Conservation (phyloP, 2,797 vertebrate genomes). For the Spatula versicolor region DNA sequence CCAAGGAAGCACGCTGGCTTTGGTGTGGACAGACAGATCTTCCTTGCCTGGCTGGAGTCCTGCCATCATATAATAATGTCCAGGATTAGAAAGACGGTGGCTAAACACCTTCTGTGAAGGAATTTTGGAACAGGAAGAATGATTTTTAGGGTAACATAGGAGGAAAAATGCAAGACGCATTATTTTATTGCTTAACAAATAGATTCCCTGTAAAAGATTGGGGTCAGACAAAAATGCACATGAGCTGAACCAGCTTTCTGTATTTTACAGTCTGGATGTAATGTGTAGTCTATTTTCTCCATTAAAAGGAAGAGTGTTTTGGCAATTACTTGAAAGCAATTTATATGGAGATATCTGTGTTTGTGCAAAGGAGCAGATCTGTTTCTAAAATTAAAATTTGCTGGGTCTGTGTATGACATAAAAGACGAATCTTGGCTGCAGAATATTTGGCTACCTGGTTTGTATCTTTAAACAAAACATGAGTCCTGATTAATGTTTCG, state of each 20-base stretch:
- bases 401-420: background rate
- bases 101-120: background rate
- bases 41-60: background rate
- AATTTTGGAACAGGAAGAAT: background rate
- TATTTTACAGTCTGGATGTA: background rate
- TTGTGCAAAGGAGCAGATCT: background rate
- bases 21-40: background rate
- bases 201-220: background rate
- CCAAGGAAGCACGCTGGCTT: background rate
- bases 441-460: background rate
- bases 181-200: constrained; percentile 12
- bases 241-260: background rate
- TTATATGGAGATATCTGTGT: background rate
- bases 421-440: background rate
- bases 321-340: background rate
- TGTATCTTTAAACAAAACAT: background rate
- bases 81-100: background rate
- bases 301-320: background rate
- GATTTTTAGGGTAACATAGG: background rate
- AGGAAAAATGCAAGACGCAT: background rate
- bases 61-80: background rate
- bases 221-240: background rate
- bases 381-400: background rate
- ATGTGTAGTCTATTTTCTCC: background rate
- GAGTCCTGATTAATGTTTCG: background rate